Conservation (phyloP, 2,113 vertebrate species). For the Lycaon pictus region DNA sequence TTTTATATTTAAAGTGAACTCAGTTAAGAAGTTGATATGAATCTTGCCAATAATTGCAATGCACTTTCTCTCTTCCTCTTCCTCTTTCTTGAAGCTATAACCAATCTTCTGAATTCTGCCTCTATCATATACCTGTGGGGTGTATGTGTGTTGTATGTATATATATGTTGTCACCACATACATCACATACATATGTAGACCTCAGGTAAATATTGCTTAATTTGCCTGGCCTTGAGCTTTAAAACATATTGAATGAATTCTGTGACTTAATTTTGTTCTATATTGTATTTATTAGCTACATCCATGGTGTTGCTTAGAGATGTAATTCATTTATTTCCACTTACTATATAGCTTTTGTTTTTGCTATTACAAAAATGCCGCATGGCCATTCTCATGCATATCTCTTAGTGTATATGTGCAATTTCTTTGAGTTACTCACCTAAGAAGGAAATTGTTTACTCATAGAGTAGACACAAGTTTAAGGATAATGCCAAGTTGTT, state of each 20-base stretch:
- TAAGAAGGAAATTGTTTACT: slow-evolving; percentile 60
- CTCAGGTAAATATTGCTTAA: slow-evolving; percentile 38
- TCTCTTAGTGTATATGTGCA: slow-evolving; percentile 41
- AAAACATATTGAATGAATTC: neutral
- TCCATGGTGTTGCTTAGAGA: slow-evolving; percentile 14
- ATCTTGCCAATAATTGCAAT: neutral
- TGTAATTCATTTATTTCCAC: slow-evolving; percentile 42
- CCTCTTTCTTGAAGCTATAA: neutral
- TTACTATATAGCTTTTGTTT: slow-evolving; percentile 36
- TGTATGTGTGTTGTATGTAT: neutral
- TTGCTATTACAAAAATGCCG: slow-evolving; percentile 48
- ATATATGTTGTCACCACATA: neutral
- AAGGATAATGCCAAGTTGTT: slow-evolving; percentile 65
- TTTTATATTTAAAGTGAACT: neutral
- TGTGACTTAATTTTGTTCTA: slow-evolving; percentile 55
- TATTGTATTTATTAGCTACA: slow-evolving; percentile 50
- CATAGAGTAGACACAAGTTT: slow-evolving; percentile 47
- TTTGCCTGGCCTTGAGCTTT: slow-evolving; percentile 36
- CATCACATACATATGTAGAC: too few species aligned
- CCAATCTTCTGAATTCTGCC: neutral
- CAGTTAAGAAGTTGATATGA: neutral
- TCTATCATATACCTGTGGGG: neutral
- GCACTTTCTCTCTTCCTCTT: neutral
- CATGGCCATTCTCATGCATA: slow-evolving; percentile 5
- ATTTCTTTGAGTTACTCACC: slow-evolving; percentile 63